These are phyloP conservation scores for Bruchidius siliquastri DNA, from an alignment of 2,888 invertebrate species.

Conservation along the genomic window DNA sequence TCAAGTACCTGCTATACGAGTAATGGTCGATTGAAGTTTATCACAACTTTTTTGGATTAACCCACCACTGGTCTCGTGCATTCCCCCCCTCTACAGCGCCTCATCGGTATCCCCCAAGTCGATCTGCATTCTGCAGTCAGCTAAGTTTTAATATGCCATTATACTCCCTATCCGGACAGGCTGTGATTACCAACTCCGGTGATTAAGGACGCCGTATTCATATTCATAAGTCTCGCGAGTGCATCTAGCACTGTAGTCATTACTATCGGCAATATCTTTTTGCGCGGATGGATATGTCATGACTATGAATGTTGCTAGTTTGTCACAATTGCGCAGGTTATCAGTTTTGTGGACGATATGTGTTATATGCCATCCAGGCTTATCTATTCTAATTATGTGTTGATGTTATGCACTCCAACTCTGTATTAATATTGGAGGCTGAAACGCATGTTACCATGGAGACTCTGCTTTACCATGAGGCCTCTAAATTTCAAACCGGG, in stretches of 20 bases:
- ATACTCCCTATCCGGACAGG: background rate
- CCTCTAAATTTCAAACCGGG: no score
- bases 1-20: no score
- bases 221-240: background rate
- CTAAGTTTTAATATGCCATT: background rate
- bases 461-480: no score
- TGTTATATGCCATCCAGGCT: background rate
- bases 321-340: background rate
- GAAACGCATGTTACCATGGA: no score
- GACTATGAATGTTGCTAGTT: background rate
- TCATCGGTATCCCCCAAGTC: background rate
- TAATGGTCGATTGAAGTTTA: no score
- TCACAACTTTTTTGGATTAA: background rate
- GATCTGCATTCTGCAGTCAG: background rate
- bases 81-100: background rate
- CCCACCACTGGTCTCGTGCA: background rate
- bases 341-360: background rate
- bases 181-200: background rate
- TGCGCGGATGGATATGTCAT: background rate
- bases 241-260: background rate
- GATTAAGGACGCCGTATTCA: background rate
- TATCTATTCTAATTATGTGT: background rate
- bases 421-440: no score
- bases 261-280: background rate
- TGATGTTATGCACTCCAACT: background rate